phyloP scores from a whole-genome alignment of 2,797 vertebrate species.

The Chiloscyllium punctatum region DNA sequence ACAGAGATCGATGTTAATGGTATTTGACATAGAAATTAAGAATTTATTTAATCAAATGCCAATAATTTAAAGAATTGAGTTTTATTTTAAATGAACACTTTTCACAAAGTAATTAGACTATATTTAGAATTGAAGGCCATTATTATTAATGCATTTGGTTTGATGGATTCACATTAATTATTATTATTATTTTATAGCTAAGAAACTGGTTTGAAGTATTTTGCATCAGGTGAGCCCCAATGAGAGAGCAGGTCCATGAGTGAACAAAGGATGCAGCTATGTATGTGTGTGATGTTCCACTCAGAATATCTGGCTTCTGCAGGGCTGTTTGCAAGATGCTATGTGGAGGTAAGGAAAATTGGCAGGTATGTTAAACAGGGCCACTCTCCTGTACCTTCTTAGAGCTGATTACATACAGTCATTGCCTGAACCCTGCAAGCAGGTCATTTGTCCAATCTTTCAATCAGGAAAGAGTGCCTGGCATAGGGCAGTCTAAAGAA shows the following conservation, averaged over 20 bases:
- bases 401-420: slow-evolving; percentile 17
- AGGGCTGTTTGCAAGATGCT: not conserved
- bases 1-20: not conserved
- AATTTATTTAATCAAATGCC: not conserved
- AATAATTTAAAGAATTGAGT: slow-evolving; percentile 19
- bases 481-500: not conserved
- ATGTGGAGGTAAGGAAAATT: slow-evolving; percentile 35
- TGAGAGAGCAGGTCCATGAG: not conserved
- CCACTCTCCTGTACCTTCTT: slow-evolving; percentile 31
- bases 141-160: not conserved
- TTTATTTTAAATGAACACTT: slow-evolving; percentile 17
- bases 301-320: not conserved
- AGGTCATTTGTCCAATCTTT: slow-evolving; percentile 13
- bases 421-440: slow-evolving; percentile 16
- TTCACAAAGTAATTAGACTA: not conserved
- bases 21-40: not conserved
- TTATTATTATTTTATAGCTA: not conserved
- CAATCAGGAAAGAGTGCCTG: slow-evolving; percentile 18
- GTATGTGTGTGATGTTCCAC: slow-evolving; percentile 7
- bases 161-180: not conserved
- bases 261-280: not conserved
- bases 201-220: not conserved
- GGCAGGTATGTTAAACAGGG: slow-evolving; percentile 13
- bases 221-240: not conserved
- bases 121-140: slow-evolving; percentile 9